phyloP scores from a whole-genome alignment of 2,113 vertebrate genomes.

The Patagioenas fasciata region DNA sequence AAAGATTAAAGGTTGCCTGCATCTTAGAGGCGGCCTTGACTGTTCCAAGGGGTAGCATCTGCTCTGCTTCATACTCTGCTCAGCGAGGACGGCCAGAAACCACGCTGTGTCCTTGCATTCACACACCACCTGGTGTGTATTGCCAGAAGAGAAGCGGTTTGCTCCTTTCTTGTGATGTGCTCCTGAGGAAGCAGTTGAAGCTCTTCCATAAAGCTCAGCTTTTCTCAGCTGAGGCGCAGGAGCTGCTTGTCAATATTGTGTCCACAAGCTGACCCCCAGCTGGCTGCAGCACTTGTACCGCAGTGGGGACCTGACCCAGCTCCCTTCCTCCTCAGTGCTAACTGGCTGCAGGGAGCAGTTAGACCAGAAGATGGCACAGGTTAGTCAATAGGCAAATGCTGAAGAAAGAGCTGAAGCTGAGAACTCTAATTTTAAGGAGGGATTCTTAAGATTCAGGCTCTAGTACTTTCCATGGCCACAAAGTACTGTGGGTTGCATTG shows the following conservation, averaged over 20 bases:
- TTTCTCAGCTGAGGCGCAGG: not conserved
- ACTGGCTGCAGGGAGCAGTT: not conserved
- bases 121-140: fast-evolving
- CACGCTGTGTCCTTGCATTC: fast-evolving
- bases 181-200: not conserved
- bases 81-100: not conserved
- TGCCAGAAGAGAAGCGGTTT: not conserved
- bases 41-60: not conserved
- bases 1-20: not conserved
- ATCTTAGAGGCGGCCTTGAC: not conserved
- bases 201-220: not conserved
- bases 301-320: fast-evolving
- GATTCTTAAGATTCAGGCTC: not conserved
- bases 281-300: fast-evolving
- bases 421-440: not conserved
- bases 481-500: not conserved
- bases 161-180: not conserved
- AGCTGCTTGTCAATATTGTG: not conserved
- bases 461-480: not conserved
- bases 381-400: not conserved
- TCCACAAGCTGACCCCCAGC: not conserved
- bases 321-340: not conserved
- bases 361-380: not conserved
- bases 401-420: not conserved
- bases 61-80: not conserved